Percentiles rank a stretch among this genome's conserved stretches.
phyloP scores from a whole-genome alignment of 2,797 vertebrate genomes.

The Catharus ustulatus region DNA sequence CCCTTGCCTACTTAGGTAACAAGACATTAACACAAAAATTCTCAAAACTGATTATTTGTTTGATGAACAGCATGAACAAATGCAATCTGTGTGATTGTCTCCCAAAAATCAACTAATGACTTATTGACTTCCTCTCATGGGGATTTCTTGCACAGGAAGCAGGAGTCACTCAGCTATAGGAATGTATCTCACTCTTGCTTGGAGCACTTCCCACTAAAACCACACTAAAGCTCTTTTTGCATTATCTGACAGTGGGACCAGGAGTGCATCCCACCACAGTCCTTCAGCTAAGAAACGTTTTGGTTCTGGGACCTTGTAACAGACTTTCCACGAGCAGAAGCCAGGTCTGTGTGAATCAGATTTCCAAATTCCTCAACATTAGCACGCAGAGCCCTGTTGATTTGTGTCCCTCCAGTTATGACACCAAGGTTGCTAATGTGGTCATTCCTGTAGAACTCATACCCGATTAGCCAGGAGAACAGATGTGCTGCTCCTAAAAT shows the following conservation, averaged over 20 bases:
- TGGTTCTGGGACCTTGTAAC: neutral
- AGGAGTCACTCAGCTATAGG: neutral
- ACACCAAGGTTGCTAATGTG: conserved; percentile 7
- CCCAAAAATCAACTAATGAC: neutral
- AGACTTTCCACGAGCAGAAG: neutral
- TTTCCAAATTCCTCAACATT: neutral
- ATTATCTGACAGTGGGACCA: neutral
- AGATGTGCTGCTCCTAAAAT: conserved; percentile 58
- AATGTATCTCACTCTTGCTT: neutral
- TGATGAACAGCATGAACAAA: neutral
- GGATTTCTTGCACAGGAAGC: neutral
- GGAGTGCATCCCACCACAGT: neutral
- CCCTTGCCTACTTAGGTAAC: neutral
- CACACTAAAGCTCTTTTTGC: neutral
- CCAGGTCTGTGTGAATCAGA: neutral
- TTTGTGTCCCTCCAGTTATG: conserved; percentile 31
- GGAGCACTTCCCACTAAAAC: neutral
- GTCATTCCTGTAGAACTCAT: conserved; percentile 38
- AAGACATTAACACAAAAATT: neutral
- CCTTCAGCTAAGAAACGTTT: neutral
- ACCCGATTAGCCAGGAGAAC: conserved; percentile 27
- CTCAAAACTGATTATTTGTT: neutral
- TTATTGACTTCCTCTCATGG: neutral
- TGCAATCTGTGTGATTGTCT: neutral
- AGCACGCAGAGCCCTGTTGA: neutral